These are phyloP conservation scores for Corbicula japonica DNA, from an alignment of 2,888 invertebrate genomes.

Conservation along the genomic window DNA sequence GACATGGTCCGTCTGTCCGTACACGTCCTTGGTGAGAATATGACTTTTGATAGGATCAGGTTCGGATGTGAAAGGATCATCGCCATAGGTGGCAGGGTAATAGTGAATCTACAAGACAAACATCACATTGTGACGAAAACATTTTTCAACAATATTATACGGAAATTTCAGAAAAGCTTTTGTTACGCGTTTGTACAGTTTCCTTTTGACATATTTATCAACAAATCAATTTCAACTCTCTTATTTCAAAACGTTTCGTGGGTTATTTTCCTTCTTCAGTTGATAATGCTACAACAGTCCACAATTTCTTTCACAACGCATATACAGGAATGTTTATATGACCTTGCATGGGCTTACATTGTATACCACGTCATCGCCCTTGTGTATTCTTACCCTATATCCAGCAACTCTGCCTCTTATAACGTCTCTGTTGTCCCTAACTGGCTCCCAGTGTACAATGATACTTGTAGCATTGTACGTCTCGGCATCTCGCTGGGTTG, in stretches of 20 bases:
- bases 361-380: no score
- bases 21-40: constrained; percentile 46
- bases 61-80: constrained; percentile 32
- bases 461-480: constrained; percentile 47
- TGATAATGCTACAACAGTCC: no score
- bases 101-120: constrained; percentile 46
- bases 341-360: no score
- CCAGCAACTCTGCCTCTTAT: constrained; percentile 53
- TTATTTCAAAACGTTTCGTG: no score
- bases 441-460: constrained; percentile 48
- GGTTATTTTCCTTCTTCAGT: no score
- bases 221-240: no score
- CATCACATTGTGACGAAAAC: not conserved
- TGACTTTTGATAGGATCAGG: constrained; percentile 41
- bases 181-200: no score
- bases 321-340: no score
- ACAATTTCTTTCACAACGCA: no score
- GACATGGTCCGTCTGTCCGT: constrained; percentile 48
- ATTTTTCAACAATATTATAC: no score
- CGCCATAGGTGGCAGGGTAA: constrained; percentile 35
- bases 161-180: no score
- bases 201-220: no score
- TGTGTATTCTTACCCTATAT: constrained; percentile 44
- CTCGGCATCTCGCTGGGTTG: constrained; percentile 27
- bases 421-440: constrained; percentile 42